Evolutionary conservation across 1,140 invertebrate species (phyloP).

Genomic region (Drosophila willistoni): DNA sequence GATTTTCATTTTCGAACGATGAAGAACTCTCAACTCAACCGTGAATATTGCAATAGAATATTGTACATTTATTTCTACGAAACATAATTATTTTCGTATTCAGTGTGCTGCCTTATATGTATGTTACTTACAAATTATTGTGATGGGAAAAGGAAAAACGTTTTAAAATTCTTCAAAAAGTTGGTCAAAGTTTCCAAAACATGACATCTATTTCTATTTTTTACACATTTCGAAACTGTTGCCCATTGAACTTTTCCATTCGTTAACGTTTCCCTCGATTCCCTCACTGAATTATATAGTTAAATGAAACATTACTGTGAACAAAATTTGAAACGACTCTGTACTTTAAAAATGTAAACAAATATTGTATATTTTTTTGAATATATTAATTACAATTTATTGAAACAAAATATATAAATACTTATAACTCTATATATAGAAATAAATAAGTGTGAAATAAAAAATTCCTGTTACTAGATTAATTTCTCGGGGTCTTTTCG

Average conservation of each 20-base stretch:
- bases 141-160: background rate
- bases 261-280: background rate
- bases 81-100: conserved; percentile 5
- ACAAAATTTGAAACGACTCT: background rate
- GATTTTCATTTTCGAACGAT: background rate
- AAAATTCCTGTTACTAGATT: background rate
- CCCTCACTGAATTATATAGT: background rate
- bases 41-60: conserved; percentile 1
- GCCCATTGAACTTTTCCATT: too few relatives aligned
- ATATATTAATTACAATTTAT: conserved; percentile 25
- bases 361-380: conserved; percentile 9
- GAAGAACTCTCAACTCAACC: background rate
- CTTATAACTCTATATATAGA: conserved; percentile 6
- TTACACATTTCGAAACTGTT: conserved; percentile 2
- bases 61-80: conserved; percentile 6
- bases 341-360: background rate
- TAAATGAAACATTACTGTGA: background rate
- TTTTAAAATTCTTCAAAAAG: background rate
- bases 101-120: conserved; percentile 49
- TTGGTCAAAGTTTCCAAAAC: background rate
- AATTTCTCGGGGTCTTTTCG: background rate
- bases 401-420: conserved; percentile 36
- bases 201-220: conserved; percentile 8
- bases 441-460: conserved; percentile 3
- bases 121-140: conserved; percentile 40